A percentile compares a stretch with the other conserved stretches of the same genome.
Evolutionary conservation across 64 coral and sea anemone species (phyloP).

Genomic region (Acropora yongei): DNA sequence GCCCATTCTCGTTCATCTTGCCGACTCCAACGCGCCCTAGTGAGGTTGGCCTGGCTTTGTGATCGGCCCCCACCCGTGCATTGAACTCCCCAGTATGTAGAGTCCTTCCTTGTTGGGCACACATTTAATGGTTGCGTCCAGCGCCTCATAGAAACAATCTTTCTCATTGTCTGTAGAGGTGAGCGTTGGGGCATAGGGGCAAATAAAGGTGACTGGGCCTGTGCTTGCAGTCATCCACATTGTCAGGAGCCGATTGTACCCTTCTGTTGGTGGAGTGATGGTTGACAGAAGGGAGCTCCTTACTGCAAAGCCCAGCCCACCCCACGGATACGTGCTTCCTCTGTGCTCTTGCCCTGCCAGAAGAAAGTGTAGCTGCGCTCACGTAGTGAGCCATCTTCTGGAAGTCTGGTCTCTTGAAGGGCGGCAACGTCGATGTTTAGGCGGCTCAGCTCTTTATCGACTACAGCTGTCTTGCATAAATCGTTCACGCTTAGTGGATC

Average conservation of each 20-base stretch:
- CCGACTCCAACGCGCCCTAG: too few species aligned
- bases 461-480: not conserved
- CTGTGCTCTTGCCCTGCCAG: not conserved
- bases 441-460: not conserved
- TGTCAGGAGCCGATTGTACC: not conserved
- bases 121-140: too few species aligned
- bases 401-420: not conserved
- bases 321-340: not conserved
- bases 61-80: too few species aligned
- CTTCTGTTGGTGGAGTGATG: not conserved
- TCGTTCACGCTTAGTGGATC: not conserved
- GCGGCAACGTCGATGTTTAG: not conserved
- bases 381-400: not conserved
- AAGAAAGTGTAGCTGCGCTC: not conserved
- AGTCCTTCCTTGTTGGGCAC: too few species aligned
- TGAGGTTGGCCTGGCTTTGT: too few species aligned
- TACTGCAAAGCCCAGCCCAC: not conserved
- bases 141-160: not conserved
- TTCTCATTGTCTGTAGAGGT: not conserved
- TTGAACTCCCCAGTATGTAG: too few species aligned
- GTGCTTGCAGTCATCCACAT: not conserved
- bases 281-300: not conserved
- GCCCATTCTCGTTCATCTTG: too few species aligned
- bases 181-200: not conserved
- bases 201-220: not conserved